Evolutionary conservation across 2,113 vertebrate species (phyloP).

Genomic region (Poeciliopsis occidentalis): DNA sequence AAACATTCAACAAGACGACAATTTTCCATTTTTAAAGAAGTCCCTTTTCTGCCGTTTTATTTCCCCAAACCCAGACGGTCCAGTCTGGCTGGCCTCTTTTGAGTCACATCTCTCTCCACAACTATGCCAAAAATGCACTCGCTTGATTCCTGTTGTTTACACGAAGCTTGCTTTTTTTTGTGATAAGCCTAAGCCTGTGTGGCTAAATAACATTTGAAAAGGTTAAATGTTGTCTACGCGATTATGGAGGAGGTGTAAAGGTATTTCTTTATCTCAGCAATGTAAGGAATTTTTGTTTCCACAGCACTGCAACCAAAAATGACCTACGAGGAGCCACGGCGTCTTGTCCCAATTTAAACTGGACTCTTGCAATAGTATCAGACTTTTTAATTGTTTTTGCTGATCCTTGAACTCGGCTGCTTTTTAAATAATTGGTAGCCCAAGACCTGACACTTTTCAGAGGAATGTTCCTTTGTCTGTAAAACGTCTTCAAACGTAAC

Average conservation of each 20-base stretch:
- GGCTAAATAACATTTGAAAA: not conserved
- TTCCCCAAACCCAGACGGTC: not conserved
- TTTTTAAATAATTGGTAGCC: not conserved
- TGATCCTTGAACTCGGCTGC: not conserved
- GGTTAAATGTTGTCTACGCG: not conserved
- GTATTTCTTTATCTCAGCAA: not conserved
- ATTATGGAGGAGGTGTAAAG: not conserved
- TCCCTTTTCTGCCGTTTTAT: not conserved
- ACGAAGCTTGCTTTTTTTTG: not conserved
- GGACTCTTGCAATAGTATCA: not conserved
- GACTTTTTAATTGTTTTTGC: not conserved
- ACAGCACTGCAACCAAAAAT: too few species aligned
- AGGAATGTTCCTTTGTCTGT: too few species aligned
- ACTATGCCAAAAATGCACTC: slow-evolving; percentile 5
- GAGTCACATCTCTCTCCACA: not conserved
- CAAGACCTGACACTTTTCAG: too few species aligned
- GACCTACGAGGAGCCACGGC: not conserved
- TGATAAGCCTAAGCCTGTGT: not conserved
- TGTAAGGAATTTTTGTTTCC: not conserved
- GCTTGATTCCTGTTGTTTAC: not conserved
- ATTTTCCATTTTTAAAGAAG: not conserved
- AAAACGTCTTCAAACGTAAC: too few species aligned
- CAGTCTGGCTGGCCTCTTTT: not conserved
- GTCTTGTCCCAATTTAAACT: not conserved
- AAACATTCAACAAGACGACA: not conserved